A percentile compares a stretch with the other conserved stretches of the same genome.
Conservation (phyloP, 2,113 vertebrate species). For the Xenus cinereus region DNA sequence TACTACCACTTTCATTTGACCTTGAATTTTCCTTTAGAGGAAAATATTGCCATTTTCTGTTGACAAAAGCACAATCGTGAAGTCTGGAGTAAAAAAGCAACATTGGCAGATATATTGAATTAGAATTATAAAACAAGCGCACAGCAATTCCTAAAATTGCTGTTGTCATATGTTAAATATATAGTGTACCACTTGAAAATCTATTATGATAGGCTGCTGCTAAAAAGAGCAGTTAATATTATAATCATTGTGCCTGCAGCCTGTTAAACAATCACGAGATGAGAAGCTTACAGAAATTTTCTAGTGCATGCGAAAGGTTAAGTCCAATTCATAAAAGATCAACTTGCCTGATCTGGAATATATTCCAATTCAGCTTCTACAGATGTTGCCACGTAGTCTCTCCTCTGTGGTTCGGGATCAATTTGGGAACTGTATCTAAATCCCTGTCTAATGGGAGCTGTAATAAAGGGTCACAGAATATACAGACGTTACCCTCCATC, state of each 20-base stretch:
- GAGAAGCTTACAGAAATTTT: background rate
- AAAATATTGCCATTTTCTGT: background rate
- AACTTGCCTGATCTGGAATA: background rate
- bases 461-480: background rate
- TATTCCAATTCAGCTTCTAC: background rate
- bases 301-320: background rate
- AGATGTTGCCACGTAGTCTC: background rate
- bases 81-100: background rate
- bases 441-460: background rate
- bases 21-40: constrained; percentile 8
- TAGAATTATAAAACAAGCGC: constrained; percentile 30
- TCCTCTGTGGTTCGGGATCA: background rate
- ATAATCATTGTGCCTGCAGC: background rate
- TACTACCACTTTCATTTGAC: background rate
- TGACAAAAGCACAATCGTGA: background rate
- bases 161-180: background rate
- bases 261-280: constrained; percentile 27
- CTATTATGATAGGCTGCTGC: background rate
- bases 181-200: constrained; percentile 4
- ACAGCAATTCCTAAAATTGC: background rate
- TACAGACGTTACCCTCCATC: background rate
- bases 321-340: background rate
- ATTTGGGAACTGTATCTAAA: background rate
- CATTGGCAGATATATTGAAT: background rate
- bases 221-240: background rate